Conservation (phyloP, 1,140 invertebrate species). For the Diachasma alloeum region DNA sequence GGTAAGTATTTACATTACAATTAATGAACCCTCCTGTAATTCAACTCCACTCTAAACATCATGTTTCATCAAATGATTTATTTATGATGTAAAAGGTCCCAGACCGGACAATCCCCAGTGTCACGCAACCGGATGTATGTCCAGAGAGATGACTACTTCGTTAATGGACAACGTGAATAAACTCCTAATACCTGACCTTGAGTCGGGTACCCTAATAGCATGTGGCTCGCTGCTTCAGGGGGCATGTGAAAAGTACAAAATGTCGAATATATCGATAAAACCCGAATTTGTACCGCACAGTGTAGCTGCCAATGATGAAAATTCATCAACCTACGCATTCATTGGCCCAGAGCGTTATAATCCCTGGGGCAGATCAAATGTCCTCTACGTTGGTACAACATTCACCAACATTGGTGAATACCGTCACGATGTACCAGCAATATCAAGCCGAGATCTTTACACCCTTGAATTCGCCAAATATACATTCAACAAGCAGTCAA, state of each 20-base stretch:
- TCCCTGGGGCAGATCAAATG: conserved; percentile 77
- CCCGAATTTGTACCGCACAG: conserved; percentile 80
- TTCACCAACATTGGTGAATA: conserved; percentile 93
- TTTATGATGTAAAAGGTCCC: conserved; percentile 70
- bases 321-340: conserved; percentile 92
- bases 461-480: conserved; percentile 82
- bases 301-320: conserved; percentile 90
- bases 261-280: conserved; percentile 80
- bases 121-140: conserved; percentile 82
- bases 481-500: conserved; percentile 86
- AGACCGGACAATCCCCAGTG: conserved; percentile 86
- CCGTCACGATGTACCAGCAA: conserved; percentile 92
- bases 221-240: conserved; percentile 90
- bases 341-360: conserved; percentile 90
- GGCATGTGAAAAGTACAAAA: conserved; percentile 85
- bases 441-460: conserved; percentile 84
- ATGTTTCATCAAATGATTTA: neutral
- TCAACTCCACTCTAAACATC: neutral
- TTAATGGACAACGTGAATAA: conserved; percentile 90
- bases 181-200: conserved; percentile 86
- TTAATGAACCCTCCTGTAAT: neutral
- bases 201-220: conserved; percentile 80
- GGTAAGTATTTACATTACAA: conserved; percentile 49
- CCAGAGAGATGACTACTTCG: conserved; percentile 71
- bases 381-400: conserved; percentile 93